phyloP scores from a whole-genome alignment of 2,113 vertebrate species.

The Emydura subglobosa region DNA sequence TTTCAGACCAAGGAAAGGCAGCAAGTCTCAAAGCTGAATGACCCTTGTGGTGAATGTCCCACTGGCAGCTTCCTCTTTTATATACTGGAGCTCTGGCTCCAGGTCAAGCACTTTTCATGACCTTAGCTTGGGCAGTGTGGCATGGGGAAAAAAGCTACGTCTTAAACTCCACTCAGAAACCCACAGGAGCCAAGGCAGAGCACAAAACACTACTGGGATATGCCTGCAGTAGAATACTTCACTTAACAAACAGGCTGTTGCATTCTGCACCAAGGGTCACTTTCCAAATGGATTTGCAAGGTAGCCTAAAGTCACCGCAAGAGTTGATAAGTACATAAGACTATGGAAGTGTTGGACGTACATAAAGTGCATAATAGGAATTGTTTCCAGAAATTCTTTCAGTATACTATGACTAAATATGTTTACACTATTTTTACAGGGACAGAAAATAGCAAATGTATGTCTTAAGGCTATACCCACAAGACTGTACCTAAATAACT shows the following conservation, averaged over 20 bases:
- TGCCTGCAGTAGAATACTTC: not conserved
- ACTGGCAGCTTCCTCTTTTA: not conserved
- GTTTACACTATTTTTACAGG: not conserved
- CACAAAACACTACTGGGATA: not conserved
- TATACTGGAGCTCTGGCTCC: not conserved
- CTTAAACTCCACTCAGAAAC: not conserved
- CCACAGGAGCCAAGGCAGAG: not conserved
- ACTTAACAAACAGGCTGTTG: not conserved
- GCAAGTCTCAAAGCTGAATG: conserved; percentile 18
- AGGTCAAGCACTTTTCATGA: not conserved
- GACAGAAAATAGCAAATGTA: not conserved
- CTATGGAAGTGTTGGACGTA: not conserved
- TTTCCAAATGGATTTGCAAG: conserved; percentile 13
- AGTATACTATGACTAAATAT: not conserved
- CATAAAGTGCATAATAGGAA: not conserved
- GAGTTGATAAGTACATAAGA: not conserved
- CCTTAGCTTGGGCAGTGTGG: not conserved
- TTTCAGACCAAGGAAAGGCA: conserved; percentile 31
- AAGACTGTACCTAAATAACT: not conserved
- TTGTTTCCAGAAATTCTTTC: conserved; percentile 31
- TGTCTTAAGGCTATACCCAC: not conserved
- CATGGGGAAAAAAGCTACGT: not conserved
- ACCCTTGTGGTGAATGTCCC: not conserved
- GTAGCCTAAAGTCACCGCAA: not conserved
- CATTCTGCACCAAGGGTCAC: not conserved